Conservation (phyloP, 2,113 vertebrate genomes). For the Cebidichthys violaceus region DNA sequence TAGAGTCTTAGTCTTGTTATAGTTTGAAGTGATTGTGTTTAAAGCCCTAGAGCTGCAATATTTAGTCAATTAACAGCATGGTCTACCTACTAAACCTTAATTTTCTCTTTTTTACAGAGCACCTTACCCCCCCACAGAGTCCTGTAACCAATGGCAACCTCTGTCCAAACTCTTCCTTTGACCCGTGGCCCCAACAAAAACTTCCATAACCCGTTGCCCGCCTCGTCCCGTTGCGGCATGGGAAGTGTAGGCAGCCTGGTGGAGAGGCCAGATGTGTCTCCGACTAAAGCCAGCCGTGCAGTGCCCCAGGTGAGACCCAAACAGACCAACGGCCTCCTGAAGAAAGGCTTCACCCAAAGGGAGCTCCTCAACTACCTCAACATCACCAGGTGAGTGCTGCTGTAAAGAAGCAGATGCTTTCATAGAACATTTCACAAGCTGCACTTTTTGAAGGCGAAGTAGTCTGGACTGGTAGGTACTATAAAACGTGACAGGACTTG, state of each 20-base stretch:
- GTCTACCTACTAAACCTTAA: neutral
- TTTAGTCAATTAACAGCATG: neutral
- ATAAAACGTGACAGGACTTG: constrained; percentile 17
- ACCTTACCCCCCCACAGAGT: constrained; percentile 73
- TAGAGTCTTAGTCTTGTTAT: neutral
- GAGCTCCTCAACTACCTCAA: constrained; percentile 96
- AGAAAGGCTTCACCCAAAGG: constrained; percentile 91
- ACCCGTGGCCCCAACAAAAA: constrained; percentile 86
- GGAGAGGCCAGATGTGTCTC: constrained; percentile 91
- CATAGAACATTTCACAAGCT: neutral
- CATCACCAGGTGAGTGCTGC: constrained; percentile 83
- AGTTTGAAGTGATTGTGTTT: neutral
- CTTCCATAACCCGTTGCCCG: constrained; percentile 78
- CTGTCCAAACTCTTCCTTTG: constrained; percentile 89
- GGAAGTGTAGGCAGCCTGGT: constrained; percentile 97
- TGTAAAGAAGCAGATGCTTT: neutral
- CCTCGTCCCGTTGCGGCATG: constrained; percentile 86
- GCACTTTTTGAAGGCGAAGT: neutral
- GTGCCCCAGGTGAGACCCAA: constrained; percentile 87
- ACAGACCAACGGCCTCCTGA: constrained; percentile 89
- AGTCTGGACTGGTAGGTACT: neutral
- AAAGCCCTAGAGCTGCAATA: no score
- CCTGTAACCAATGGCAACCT: constrained; percentile 94
- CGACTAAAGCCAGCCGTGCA: constrained; percentile 81
- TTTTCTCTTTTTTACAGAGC: constrained; percentile 77